Evolutionary conservation across 2,888 invertebrate genomes (phyloP).

Genomic region (Zele albiditarsus): DNA sequence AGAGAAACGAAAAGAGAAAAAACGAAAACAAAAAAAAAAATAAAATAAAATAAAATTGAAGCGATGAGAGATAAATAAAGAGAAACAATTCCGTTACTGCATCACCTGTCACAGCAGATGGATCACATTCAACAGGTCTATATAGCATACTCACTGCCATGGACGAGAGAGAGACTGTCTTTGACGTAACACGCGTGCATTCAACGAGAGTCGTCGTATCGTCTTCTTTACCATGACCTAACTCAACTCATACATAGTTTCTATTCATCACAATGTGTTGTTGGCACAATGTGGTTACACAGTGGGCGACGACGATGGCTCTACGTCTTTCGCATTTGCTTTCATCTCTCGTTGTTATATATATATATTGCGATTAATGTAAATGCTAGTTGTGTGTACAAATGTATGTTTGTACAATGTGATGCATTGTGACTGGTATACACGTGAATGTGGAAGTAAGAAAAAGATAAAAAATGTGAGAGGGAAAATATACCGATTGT

Average conservation of each 20-base stretch:
- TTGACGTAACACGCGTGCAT: conserved; percentile 26
- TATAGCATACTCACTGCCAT: conserved; percentile 54
- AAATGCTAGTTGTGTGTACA: neutral
- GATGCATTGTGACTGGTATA: neutral
- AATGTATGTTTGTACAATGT: neutral
- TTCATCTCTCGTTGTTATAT: neutral
- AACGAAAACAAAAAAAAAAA: neutral
- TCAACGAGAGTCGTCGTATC: neutral
- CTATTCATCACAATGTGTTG: conserved; percentile 33
- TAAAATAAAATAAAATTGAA: conserved; percentile 42
- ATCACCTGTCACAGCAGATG: conserved; percentile 63
- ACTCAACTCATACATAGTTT: conserved; percentile 29
- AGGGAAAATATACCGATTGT: conserved; percentile 13
- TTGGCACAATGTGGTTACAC: neutral
- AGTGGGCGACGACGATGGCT: neutral
- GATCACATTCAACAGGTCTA: conserved; percentile 59
- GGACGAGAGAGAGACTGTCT: neutral
- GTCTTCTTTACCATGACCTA: conserved; percentile 6
- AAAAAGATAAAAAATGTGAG: neutral
- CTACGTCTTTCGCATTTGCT: neutral
- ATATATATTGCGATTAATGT: conserved; percentile 18
- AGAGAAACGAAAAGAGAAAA: neutral
- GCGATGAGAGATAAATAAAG: conserved; percentile 36
- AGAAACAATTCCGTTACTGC: conserved; percentile 61
- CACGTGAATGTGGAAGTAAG: neutral